Evolutionary conservation across 2,113 vertebrate genomes (phyloP).

Genomic region (Cololabis saira): DNA sequence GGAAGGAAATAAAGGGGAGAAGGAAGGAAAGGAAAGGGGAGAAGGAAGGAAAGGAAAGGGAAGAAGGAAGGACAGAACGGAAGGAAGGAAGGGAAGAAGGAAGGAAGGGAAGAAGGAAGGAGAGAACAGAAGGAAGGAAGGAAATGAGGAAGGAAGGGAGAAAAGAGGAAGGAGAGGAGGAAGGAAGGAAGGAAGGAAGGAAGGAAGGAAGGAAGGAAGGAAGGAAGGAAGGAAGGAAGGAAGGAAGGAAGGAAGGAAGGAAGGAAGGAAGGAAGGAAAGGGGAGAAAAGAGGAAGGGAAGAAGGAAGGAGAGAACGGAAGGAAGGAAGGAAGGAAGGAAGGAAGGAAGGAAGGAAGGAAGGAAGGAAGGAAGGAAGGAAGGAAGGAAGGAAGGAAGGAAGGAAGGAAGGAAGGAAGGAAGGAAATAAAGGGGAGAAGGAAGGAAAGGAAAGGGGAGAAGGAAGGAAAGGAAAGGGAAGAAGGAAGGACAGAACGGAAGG

Average conservation of each 20-base stretch:
- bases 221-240: constrained; percentile 1
- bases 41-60: not conserved
- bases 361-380: not conserved
- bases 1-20: not conserved
- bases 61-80: not conserved
- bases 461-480: not conserved
- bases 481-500: not conserved
- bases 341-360: constrained; percentile 7
- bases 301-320: not conserved
- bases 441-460: no score
- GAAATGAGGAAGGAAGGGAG: not conserved
- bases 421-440: constrained; percentile 4
- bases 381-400: constrained; percentile 7
- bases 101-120: not conserved
- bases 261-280: constrained; percentile 1
- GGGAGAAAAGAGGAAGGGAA: not conserved
- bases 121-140: not conserved
- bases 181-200: constrained; percentile 1
- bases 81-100: not conserved
- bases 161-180: not conserved
- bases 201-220: not conserved
- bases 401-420: not conserved
- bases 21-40: not conserved
- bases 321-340: not conserved
- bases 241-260: not conserved